phyloP scores from a whole-genome alignment of 2,113 vertebrate genomes.

The Nycticorax nycticorax region DNA sequence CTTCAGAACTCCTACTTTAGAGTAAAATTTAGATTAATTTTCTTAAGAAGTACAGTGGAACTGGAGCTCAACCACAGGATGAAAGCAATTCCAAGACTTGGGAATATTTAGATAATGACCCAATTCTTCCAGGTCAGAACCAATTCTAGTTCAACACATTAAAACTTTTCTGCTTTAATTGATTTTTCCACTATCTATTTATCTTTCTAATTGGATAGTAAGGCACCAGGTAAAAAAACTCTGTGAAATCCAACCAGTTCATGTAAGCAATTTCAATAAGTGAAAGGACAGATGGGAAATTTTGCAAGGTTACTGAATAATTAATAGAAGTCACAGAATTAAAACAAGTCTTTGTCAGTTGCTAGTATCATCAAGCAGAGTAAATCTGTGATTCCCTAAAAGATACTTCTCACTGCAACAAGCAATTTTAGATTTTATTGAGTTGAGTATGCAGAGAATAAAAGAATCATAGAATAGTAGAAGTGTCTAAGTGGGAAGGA shows the following conservation, averaged over 20 bases:
- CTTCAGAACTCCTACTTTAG: slow-evolving; percentile 5
- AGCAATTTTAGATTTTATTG: not conserved
- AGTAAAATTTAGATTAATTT: slow-evolving; percentile 34
- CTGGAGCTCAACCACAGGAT: not conserved
- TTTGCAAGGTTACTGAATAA: slow-evolving; percentile 21
- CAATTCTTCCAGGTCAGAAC: slow-evolving; percentile 56
- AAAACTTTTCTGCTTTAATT: slow-evolving; percentile 60
- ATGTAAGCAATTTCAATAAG: slow-evolving; percentile 10
- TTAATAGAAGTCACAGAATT: not conserved
- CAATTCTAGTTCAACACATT: slow-evolving; percentile 43
- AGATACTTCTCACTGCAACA: not conserved
- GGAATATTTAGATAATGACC: slow-evolving; percentile 46
- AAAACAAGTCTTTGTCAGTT: not conserved
- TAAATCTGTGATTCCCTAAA: not conserved
- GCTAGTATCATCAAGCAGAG: not conserved
- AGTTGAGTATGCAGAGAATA: not conserved
- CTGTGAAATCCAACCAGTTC: slow-evolving; percentile 1
- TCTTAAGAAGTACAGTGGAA: slow-evolving; percentile 19
- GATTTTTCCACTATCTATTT: slow-evolving; percentile 60
- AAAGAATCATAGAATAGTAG: not conserved
- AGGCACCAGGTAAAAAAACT: not conserved
- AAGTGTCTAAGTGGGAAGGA: not conserved
- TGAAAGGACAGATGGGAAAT: not conserved
- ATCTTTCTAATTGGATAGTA: slow-evolving; percentile 59
- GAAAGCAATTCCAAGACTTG: slow-evolving; percentile 44